Evolutionary conservation across 92 coral and sea anemone species (phyloP).

Genomic region (Epizoanthus fatuus): DNA sequence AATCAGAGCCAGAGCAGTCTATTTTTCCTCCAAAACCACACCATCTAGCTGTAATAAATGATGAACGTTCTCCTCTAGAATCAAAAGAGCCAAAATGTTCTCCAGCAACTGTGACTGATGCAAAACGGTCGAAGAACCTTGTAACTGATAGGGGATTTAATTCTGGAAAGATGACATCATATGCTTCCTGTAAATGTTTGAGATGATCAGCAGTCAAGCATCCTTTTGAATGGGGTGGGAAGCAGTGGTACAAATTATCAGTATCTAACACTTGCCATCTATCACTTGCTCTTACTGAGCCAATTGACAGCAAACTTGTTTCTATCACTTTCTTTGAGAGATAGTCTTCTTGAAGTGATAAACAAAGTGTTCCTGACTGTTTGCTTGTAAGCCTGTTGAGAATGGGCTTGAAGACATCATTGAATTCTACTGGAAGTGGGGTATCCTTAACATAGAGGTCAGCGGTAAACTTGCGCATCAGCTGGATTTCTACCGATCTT

Average conservation of each 20-base stretch:
- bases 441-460: slow-evolving; percentile 44
- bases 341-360: slow-evolving; percentile 6
- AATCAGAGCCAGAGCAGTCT: slow-evolving; percentile 49
- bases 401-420: slow-evolving; percentile 44
- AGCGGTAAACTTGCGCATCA: slow-evolving; percentile 58
- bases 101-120: slow-evolving; percentile 5
- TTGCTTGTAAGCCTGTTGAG: slow-evolving; percentile 30
- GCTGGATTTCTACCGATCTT: slow-evolving; percentile 62
- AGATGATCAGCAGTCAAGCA: slow-evolving; percentile 4
- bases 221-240: slow-evolving; percentile 33
- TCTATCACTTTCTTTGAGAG: slow-evolving; percentile 44
- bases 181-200: slow-evolving; percentile 9
- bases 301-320: slow-evolving; percentile 61
- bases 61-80: slow-evolving; percentile 55
- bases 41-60: slow-evolving; percentile 63
- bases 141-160: slow-evolving; percentile 12
- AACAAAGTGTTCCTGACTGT: slow-evolving; percentile 59
- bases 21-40: slow-evolving; percentile 61
- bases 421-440: slow-evolving; percentile 42
- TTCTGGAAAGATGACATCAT: neutral
- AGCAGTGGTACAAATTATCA: slow-evolving; percentile 32
- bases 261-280: slow-evolving; percentile 41
- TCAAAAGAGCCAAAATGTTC: neutral
- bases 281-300: slow-evolving; percentile 51
- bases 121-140: slow-evolving; percentile 12